phyloP scores from a whole-genome alignment of 2,113 vertebrate species.

The Naja naja region DNA sequence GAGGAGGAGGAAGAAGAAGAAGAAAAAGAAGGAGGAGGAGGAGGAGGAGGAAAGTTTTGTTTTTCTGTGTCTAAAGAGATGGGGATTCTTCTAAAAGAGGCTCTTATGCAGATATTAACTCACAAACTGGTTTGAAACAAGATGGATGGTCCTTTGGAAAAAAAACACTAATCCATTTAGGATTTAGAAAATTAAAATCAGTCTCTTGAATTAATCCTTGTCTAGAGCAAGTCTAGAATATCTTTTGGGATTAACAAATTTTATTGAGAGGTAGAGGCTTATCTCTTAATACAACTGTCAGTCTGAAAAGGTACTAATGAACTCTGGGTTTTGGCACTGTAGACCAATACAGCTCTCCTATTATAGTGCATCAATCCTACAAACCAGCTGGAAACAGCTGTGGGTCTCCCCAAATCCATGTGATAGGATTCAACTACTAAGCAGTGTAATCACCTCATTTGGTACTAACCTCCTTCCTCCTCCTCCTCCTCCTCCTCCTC shows the following conservation, averaged over 20 bases:
- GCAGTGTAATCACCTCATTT: no score
- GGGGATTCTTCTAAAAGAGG: background rate
- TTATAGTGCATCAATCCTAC: no score
- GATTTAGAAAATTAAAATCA: background rate
- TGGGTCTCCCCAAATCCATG: no score
- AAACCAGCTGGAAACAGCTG: no score
- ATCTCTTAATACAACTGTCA: background rate
- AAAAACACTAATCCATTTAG: background rate
- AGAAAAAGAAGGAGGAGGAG: no score
- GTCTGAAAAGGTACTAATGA: background rate
- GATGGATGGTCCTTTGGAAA: background rate
- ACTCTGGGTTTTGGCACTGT: background rate
- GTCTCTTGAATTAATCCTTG: background rate
- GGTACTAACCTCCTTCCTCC: no score
- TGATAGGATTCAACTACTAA: no score
- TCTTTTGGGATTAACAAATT: background rate
- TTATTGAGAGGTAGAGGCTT: background rate
- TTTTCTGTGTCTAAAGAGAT: background rate
- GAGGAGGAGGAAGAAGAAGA: no score
- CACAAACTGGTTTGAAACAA: background rate
- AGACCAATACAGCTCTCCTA: no score
- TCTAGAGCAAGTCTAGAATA: background rate
- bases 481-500: no score
- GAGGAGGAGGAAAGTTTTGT: no score
- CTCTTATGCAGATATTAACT: background rate